These are phyloP conservation scores for Poeciliopsis occidentalis DNA, from an alignment of 2,113 vertebrate species.

Conservation along the genomic window DNA sequence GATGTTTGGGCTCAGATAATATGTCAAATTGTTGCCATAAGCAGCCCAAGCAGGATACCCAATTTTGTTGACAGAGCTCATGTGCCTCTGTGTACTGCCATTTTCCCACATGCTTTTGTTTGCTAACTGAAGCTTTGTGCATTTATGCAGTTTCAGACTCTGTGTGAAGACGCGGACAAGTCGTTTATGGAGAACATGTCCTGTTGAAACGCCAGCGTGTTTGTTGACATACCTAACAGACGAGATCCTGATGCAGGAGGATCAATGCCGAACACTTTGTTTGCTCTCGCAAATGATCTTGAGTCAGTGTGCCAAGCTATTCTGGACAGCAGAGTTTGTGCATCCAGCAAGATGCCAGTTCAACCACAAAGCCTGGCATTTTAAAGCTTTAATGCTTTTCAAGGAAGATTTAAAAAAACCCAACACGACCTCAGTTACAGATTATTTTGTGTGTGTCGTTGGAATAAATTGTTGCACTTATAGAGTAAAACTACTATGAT, in stretches of 20 bases:
- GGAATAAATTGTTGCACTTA: neutral
- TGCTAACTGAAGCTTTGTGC: conserved; percentile 28
- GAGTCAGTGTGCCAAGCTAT: conserved; percentile 71
- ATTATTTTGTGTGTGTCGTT: neutral
- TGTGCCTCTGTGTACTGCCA: neutral
- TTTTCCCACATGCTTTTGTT: conserved; percentile 47
- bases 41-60: conserved; percentile 43
- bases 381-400: neutral
- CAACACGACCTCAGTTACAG: neutral
- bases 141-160: conserved; percentile 1
- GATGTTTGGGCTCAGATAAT: conserved; percentile 14
- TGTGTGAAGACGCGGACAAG: conserved; percentile 31
- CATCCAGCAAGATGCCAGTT: conserved; percentile 62
- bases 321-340: conserved; percentile 63
- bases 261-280: conserved; percentile 71
- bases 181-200: conserved; percentile 37
- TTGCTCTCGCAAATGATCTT: conserved; percentile 76
- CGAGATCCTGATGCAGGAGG: conserved; percentile 85
- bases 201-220: conserved; percentile 54
- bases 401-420: neutral
- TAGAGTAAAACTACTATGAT: neutral
- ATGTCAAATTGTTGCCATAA: conserved; percentile 15
- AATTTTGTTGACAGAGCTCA: conserved; percentile 27
- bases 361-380: conserved; percentile 41
- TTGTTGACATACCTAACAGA: conserved; percentile 80